Evolutionary conservation across 2,888 invertebrate species (phyloP).

Genomic region (Callyntrura guangdongensis): DNA sequence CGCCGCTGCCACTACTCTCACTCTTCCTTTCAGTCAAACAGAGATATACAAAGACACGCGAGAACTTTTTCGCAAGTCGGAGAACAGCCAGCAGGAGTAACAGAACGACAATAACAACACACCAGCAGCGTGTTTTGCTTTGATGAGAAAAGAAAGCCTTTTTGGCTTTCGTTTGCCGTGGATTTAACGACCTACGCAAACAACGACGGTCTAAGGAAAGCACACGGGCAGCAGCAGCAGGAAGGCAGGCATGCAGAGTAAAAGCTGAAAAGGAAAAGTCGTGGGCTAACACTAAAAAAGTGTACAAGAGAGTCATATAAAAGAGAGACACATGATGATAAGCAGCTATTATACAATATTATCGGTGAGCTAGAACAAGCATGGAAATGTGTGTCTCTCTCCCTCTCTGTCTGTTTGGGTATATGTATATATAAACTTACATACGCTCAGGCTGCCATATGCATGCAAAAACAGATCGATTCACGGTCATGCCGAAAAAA

Average conservation of each 20-base stretch:
- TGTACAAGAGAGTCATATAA: neutral
- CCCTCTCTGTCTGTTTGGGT: neutral
- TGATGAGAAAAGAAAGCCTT: conserved; percentile 37
- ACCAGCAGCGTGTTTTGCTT: conserved; percentile 10
- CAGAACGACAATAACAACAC: conserved; percentile 13
- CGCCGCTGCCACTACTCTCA: conserved; percentile 5
- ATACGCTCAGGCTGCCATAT: neutral
- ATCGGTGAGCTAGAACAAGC: neutral
- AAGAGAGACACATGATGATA: neutral
- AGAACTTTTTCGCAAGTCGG: neutral
- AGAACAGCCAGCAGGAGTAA: neutral
- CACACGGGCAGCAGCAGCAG: neutral
- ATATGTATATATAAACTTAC: neutral
- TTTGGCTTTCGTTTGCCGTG: conserved; percentile 31
- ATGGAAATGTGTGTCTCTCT: neutral
- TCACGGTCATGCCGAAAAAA: conserved; percentile 41
- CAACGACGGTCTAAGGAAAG: conserved; percentile 47
- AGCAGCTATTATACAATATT: conserved; percentile 34
- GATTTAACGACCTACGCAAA: conserved; percentile 62
- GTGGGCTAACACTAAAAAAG: conserved; percentile 7
- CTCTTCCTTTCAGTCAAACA: conserved; percentile 50
- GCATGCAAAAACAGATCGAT: conserved; percentile 52
- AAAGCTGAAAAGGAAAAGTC: conserved; percentile 65
- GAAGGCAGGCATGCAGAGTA: neutral
- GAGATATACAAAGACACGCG: neutral